Evolutionary conservation across 2,797 vertebrate genomes (phyloP), one percentile per base, ranked within the genome.

Genomic region (Sebastiscus tertius): DNA sequence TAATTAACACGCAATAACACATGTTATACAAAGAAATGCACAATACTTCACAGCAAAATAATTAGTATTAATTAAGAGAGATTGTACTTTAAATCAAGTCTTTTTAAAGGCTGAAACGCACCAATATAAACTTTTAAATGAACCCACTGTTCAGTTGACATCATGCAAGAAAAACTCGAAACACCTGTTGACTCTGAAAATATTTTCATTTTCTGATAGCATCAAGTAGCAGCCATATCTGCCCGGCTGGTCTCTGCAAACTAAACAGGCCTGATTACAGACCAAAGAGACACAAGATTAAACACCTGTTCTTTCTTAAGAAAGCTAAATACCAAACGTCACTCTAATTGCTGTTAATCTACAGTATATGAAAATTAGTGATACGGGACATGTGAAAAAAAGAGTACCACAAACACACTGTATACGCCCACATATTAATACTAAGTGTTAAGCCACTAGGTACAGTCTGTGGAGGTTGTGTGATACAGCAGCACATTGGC

Each of bases 171-270:
- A 75, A 62, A 63, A 87, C 36, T 24, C 3, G 20, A 52, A 86
- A 79, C 87, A 92, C 84, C 88, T 88, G 90, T 86, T 80, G 74
- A 55, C 39, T 80, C 61, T 70, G 33, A 81, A 87, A 86, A 87
- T 88, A 82, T 88, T 89, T 88, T 74, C 39, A 87, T 83, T 85
- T 75, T 84, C 59, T 84, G 82, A 91, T 87, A 75, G 60, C 66
- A 83, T 83, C 72, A 24, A 75, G 52, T 39, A 64, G 55, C 74
- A 34, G 34, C 69, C 31, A 18, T 52, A 80, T 84, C 80, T 63
- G 39, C 72, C 52, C 79, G 56, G 83, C 72, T 72, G 81, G 42
- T 71, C 68, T 65, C 29, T 29, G 56, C 36, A 71, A 71, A 73
- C 74, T 20, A 75, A 86, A 68, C 72, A 63, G 72, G 68, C 42